These are phyloP conservation scores for Coregonus clupeaformis DNA, from an alignment of 2,113 vertebrate species.

Conservation along the genomic window DNA sequence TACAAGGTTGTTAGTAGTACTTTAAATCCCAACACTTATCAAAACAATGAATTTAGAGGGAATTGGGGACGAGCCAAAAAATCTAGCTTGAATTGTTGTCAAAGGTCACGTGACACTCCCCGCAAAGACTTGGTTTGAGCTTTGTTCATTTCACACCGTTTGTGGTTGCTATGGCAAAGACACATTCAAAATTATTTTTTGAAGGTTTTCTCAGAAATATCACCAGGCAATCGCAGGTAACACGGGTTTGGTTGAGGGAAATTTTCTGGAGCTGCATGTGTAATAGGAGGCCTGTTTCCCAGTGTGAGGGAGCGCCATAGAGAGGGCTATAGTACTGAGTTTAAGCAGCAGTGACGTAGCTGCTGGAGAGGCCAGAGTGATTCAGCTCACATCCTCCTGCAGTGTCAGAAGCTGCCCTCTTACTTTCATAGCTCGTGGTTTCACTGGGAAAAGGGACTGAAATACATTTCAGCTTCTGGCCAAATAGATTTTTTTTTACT, in stretches of 20 bases:
- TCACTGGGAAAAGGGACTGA: constrained; percentile 8
- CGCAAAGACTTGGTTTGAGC: not conserved
- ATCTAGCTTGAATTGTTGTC: no score
- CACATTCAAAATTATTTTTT: no score
- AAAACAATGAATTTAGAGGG: no score
- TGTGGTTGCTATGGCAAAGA: no score
- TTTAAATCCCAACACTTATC: no score
- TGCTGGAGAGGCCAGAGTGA: constrained; percentile 38
- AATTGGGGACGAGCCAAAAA: no score
- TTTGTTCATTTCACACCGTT: not conserved
- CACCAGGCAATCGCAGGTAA: not conserved
- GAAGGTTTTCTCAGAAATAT: not conserved
- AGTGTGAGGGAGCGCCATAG: constrained; percentile 51
- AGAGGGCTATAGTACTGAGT: constrained; percentile 35
- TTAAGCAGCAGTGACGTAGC: constrained; percentile 49
- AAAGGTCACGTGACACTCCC: no score
- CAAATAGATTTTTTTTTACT: not conserved
- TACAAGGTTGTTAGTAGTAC: no score
- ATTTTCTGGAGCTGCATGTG: constrained; percentile 33
- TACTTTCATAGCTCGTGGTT: constrained; percentile 42
- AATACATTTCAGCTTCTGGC: not conserved
- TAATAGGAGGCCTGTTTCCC: constrained; percentile 41
- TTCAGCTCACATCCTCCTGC: constrained; percentile 75
- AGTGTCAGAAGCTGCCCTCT: constrained; percentile 58
- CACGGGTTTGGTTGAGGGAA: constrained; percentile 2